phyloP scores from a whole-genome alignment of 2,113 vertebrate genomes.

The Morone saxatilis region DNA sequence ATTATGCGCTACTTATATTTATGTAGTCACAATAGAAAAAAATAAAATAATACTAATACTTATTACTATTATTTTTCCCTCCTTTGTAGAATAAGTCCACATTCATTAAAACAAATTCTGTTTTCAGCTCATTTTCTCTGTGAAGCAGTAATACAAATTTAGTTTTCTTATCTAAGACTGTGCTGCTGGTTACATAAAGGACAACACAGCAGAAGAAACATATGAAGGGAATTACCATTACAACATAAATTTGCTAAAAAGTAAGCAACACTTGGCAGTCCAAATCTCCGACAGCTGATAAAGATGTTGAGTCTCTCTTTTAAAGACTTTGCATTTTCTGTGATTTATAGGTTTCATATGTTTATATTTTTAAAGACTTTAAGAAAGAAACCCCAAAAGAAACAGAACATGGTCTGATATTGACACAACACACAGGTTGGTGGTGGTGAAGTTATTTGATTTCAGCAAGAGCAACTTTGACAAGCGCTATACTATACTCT shows the following conservation, averaged over 20 bases:
- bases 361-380: background rate
- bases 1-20: too few species aligned
- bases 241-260: background rate
- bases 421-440: too few species aligned
- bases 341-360: too few species aligned
- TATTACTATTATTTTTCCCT: too few species aligned
- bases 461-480: too few species aligned
- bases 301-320: background rate
- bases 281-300: background rate
- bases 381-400: background rate
- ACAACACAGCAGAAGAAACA: background rate
- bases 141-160: background rate
- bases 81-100: background rate
- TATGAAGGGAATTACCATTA: background rate
- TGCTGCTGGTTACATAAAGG: background rate
- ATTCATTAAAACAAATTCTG: background rate
- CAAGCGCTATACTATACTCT: too few species aligned
- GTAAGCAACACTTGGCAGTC: background rate
- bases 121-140: background rate
- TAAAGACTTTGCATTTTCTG: background rate
- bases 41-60: too few species aligned
- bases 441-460: background rate
- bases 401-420: background rate
- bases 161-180: constrained; percentile 5
- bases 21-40: too few species aligned